Conservation (phyloP, 1,140 invertebrate species). For the Pogonomyrmex californicus region DNA sequence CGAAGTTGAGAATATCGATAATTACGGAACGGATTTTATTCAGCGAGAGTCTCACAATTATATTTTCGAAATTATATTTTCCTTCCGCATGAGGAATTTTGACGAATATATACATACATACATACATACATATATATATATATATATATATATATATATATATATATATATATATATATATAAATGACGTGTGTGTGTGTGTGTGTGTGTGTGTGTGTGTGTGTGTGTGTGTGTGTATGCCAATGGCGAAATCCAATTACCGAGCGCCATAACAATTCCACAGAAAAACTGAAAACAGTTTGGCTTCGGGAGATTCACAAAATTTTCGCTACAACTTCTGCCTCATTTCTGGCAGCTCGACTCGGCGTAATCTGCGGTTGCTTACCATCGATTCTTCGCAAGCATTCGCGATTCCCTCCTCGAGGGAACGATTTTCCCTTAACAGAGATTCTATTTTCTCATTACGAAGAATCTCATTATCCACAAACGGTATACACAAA, state of each 20-base stretch:
- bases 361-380: not conserved
- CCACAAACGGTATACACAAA: conserved; percentile 14
- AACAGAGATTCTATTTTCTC: conserved; percentile 53
- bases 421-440: conserved; percentile 14
- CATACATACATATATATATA: too few species aligned
- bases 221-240: not conserved
- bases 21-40: not conserved
- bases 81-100: not conserved
- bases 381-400: not conserved
- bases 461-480: conserved; percentile 38
- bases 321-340: conserved; percentile 26
- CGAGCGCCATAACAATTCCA: conserved; percentile 23
- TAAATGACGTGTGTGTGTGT: too few species aligned
- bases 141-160: too few species aligned
- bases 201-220: not conserved
- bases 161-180: too few species aligned
- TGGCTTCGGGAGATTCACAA: not conserved
- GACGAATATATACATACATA: not conserved
- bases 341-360: conserved; percentile 2
- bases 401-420: not conserved
- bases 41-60: not conserved
- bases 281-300: conserved; percentile 9
- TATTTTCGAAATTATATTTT: conserved; percentile 24
- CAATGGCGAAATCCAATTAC: conserved; percentile 36
- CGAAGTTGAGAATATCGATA: not conserved